These are phyloP conservation scores for Lordiphosa andalusiaca DNA, from an alignment of 2,888 invertebrate species.

Conservation along the genomic window DNA sequence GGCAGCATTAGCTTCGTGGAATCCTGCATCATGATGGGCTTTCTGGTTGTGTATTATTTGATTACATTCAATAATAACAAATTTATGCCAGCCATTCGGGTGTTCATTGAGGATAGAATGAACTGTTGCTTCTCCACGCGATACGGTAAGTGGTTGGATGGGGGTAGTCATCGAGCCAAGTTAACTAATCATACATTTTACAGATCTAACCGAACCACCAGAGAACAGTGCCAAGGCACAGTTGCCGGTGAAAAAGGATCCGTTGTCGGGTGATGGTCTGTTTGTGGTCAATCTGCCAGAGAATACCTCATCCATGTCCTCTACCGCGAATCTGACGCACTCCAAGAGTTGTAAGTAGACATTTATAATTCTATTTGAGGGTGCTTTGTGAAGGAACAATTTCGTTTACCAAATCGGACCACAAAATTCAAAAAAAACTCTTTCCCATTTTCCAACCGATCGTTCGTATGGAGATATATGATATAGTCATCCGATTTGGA, in stretches of 20 bases:
- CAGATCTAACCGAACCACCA: conserved; percentile 80
- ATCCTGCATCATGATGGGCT: conserved; percentile 85
- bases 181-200: not conserved
- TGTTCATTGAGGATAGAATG: conserved; percentile 78
- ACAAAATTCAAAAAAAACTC: no score
- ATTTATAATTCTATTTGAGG: no score
- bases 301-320: conserved; percentile 77
- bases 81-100: conserved; percentile 80
- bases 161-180: not conserved
- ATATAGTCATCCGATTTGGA: no score
- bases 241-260: conserved; percentile 77
- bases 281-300: conserved; percentile 77
- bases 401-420: no score
- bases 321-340: conserved; percentile 73
- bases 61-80: conserved; percentile 86
- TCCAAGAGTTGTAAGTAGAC: conserved; percentile 74
- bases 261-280: conserved; percentile 75
- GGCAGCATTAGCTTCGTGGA: conserved; percentile 90
- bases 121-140: conserved; percentile 79
- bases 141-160: conserved; percentile 66
- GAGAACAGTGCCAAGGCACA: conserved; percentile 79
- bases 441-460: no score
- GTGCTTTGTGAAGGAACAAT: no score
- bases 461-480: no score
- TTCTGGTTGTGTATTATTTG: conserved; percentile 88